Conservation (phyloP, 2,888 invertebrate species). For the Caenorhabditis japonica region DNA sequence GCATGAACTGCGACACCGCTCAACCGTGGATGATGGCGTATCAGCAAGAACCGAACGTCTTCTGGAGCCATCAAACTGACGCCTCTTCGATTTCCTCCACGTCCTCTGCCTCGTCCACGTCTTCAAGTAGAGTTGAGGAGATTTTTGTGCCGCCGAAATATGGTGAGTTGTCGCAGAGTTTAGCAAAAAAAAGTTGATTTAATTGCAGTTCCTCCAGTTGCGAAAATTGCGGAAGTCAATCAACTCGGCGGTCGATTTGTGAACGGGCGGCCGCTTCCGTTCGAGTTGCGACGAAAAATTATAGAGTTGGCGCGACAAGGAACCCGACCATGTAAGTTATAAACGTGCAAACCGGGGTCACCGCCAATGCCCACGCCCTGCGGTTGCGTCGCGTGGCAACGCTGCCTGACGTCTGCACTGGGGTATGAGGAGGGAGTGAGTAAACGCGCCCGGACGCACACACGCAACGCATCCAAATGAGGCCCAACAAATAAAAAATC, state of each 20-base stretch:
- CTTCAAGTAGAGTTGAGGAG: not conserved
- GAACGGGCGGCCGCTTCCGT: conserved; percentile 91
- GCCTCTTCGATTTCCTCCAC: conserved; percentile 10
- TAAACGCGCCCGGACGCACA: too few species aligned
- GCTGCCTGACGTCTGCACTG: too few species aligned
- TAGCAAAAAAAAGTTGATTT: too few species aligned
- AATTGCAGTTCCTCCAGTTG: too few species aligned
- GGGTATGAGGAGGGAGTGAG: too few species aligned
- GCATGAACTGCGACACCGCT: conserved; percentile 51
- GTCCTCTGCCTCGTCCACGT: conserved; percentile 1
- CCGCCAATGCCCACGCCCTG: too few species aligned
- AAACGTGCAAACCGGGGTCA: too few species aligned
- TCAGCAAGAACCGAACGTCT: conserved; percentile 22
- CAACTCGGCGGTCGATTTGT: conserved; percentile 94
- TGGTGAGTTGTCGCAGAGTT: conserved; percentile 4
- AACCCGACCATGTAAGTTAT: conserved; percentile 83
- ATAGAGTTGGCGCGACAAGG: conserved; percentile 85
- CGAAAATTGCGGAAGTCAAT: conserved; percentile 86
- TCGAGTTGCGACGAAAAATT: conserved; percentile 91
- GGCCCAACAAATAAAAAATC: too few species aligned
- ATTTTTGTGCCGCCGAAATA: not conserved
- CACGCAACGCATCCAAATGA: too few species aligned
- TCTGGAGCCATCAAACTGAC: too few species aligned
- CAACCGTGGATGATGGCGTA: conserved; percentile 50
- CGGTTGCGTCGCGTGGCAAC: too few species aligned